Base-by-base conservation (phyloP, 2,888 invertebrate species). In the Homarus gammarus region DNA sequence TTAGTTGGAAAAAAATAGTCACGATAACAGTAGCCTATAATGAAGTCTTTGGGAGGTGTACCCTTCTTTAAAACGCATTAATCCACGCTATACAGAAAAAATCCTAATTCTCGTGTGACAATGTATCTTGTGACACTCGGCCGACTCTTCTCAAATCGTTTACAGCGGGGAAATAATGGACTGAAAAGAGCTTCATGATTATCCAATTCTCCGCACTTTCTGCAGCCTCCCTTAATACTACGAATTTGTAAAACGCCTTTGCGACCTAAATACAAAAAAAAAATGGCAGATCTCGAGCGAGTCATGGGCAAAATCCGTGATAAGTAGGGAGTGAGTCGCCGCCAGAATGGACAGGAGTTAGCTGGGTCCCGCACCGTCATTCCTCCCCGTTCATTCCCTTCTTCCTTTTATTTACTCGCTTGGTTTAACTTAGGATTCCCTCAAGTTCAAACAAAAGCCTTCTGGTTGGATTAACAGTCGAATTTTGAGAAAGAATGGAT, bases 301-400 rank as follows among this genome's bases (percentile, higher is more conserved):
- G 83, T 84, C 83, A 84, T 84, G 44, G 83, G 12, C n/a, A 2
- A 84, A 56, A 73, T 84, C 83, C 51, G 49, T 51, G 83, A 84
- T 84, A 84, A 84, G 83, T 72, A 84, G 82, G 15, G 68, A 68
- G 70, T 70, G 31, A 70, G 70, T 36, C 27, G 36, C 12, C 18
- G 73, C 18, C 6, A 36, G 36, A 73, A 27, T n/a, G 36, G 40
- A n/a, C 18, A 3, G 56, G 2, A 8, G 64, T n/a, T 64, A 64
- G 64, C 64, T 6, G 27, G 64, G 64, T 15, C 15, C 56, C 64
- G 64, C 64, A 27, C n/a, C 12, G 64, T 64, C 64, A 64, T 64
- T 64, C 64, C n/a, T 27, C n/a, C 5, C 64, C 27, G 27, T 27
- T 64, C 27, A n/a, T 1, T 64, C 64, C 12, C 44, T 8, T 44